Evolutionary conservation across 2,888 invertebrate species (phyloP).

Genomic region (Drosophila subsilvestris): DNA sequence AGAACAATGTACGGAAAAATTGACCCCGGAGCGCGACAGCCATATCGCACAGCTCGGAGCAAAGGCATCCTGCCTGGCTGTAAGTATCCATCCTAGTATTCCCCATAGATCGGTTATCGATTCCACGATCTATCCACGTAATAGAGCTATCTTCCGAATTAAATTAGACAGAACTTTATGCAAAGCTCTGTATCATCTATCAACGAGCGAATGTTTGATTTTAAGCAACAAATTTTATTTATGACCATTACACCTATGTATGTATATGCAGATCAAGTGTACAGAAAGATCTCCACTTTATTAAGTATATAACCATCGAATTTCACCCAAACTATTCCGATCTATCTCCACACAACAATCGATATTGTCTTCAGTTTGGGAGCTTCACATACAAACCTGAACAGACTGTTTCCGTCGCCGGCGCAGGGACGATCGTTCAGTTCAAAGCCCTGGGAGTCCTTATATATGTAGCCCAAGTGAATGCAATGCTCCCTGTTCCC

Average conservation of each 20-base stretch:
- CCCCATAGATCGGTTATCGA: background rate
- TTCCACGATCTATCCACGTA: no score
- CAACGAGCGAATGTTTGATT: no score
- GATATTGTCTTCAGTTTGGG: conserved; percentile 29
- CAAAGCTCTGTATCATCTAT: no score
- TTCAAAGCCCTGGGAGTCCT: conserved; percentile 5
- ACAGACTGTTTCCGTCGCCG: conserved; percentile 23
- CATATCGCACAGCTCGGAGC: conserved; percentile 92
- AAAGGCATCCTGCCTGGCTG: conserved; percentile 94
- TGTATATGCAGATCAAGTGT: no score
- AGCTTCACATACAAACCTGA: conserved; percentile 34
- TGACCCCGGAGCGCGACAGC: conserved; percentile 92
- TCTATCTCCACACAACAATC: conserved; percentile 40
- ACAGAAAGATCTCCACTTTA: no score
- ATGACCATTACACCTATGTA: no score
- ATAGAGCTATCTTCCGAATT: no score
- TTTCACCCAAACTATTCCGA: background rate
- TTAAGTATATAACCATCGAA: no score
- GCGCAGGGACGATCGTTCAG: conserved; percentile 33
- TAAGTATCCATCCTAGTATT: conserved; percentile 86
- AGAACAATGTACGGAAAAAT: conserved; percentile 96
- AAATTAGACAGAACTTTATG: no score
- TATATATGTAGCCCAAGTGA: conserved; percentile 27
- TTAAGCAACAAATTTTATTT: no score
- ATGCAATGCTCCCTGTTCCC: conserved; percentile 23